phyloP scores from a whole-genome alignment of 2,888 invertebrate species.

The Tupiocoris notatus region DNA sequence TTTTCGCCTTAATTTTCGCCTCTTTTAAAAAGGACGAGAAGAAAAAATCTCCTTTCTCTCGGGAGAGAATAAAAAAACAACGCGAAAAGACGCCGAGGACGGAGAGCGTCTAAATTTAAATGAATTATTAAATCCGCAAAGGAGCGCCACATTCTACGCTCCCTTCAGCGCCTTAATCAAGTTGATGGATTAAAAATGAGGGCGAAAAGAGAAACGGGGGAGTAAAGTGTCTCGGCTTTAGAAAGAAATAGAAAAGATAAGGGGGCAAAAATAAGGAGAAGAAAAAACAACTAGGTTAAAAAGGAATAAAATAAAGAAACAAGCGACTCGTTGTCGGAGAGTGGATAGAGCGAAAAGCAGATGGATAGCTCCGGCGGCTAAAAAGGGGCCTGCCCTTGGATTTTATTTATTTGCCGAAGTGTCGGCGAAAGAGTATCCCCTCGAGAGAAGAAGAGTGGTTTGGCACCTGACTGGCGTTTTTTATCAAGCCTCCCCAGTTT shows the following conservation, averaged over 20 bases:
- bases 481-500: conserved; percentile 13
- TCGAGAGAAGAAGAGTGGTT: not conserved
- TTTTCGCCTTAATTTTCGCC: not conserved
- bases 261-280: not conserved
- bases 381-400: not conserved
- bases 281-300: conserved; percentile 4
- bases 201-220: not conserved
- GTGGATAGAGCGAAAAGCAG: not conserved
- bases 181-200: conserved; percentile 5
- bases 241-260: conserved; percentile 1
- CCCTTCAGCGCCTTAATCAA: not conserved
- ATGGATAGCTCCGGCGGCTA: not conserved
- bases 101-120: not conserved
- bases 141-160: not conserved
- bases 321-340: not conserved
- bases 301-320: conserved; percentile 9
- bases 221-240: not conserved
- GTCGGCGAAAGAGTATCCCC: not conserved
- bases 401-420: conserved; percentile 26
- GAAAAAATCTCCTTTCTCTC: no score
- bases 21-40: not conserved
- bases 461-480: conserved; percentile 32
- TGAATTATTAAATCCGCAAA: not conserved
- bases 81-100: not conserved
- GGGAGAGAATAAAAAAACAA: not conserved